Evolutionary conservation across 1,140 invertebrate species (phyloP).

Genomic region (Mercenaria mercenaria): DNA sequence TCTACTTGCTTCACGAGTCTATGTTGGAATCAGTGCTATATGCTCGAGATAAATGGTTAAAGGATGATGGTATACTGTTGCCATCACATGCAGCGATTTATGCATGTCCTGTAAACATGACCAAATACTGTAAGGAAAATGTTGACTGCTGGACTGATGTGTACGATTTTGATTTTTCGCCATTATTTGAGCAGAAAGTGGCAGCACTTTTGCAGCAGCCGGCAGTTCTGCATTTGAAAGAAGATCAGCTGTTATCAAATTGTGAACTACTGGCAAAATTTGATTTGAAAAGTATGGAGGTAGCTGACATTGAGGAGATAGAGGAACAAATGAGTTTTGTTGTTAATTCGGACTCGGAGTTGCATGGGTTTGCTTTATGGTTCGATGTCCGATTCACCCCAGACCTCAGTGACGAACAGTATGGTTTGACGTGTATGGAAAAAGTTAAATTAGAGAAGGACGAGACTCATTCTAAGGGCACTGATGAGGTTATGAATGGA

Average conservation of each 20-base stretch:
- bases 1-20: slow-evolving; percentile 85
- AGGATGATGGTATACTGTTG: slow-evolving; percentile 78
- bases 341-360: slow-evolving; percentile 67
- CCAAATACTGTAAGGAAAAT: slow-evolving; percentile 75
- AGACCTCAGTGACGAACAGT: not conserved
- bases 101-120: slow-evolving; percentile 79
- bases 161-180: slow-evolving; percentile 83
- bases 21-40: slow-evolving; percentile 86
- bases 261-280: slow-evolving; percentile 74
- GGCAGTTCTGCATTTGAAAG: slow-evolving; percentile 71
- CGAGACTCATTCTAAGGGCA: not conserved
- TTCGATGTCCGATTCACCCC: slow-evolving; percentile 82
- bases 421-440: not conserved
- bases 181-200: slow-evolving; percentile 71
- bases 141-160: slow-evolving; percentile 82
- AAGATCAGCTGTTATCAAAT: slow-evolving; percentile 72
- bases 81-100: slow-evolving; percentile 80
- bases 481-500: not conserved
- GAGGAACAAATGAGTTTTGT: slow-evolving; percentile 72
- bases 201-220: slow-evolving; percentile 75
- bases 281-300: slow-evolving; percentile 78
- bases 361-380: slow-evolving; percentile 83
- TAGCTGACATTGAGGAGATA: slow-evolving; percentile 76
- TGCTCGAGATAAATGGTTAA: slow-evolving; percentile 83
- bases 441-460: not conserved